Evolutionary conservation across 1,140 invertebrate species (phyloP).

Genomic region (Hylaeus anthracinus): DNA sequence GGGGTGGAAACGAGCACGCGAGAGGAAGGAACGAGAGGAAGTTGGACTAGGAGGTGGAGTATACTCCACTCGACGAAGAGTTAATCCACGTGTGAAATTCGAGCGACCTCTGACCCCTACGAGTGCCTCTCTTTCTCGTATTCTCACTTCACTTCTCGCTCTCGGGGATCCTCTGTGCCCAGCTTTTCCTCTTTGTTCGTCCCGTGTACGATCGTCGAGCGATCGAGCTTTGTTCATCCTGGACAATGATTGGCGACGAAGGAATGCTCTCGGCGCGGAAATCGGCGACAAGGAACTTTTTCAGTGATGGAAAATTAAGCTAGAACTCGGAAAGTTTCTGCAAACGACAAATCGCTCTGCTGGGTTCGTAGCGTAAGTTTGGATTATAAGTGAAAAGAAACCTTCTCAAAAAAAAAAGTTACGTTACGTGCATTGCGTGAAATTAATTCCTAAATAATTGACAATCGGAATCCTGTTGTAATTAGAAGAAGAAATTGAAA

Average conservation of each 20-base stretch:
- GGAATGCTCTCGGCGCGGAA: conserved; percentile 37
- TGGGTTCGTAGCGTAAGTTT: no score
- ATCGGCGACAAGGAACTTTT: conserved; percentile 24
- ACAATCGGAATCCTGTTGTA: no score
- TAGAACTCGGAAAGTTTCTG: conserved; percentile 13
- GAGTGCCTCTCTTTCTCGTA: conserved; percentile 60
- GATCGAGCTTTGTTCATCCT: conserved; percentile 14
- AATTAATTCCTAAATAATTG: no score
- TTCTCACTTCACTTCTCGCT: conserved; percentile 14
- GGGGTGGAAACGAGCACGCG: conserved; percentile 51
- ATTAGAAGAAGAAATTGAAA: no score
- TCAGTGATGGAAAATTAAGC: conserved; percentile 23
- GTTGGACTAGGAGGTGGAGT: conserved; percentile 59
- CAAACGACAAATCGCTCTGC: background rate
- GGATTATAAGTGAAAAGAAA: no score
- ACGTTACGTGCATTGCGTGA: no score
- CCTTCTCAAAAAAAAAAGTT: no score
- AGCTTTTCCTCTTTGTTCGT: background rate
- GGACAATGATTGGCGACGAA: conserved; percentile 27
- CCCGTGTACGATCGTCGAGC: background rate
- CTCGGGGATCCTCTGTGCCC: background rate
- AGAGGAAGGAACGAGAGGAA: conserved; percentile 61
- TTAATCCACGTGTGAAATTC: conserved; percentile 78
- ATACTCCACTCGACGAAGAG: conserved; percentile 71
- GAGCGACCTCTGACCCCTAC: conserved; percentile 70